Evolutionary conservation across 2,888 invertebrate genomes (phyloP), one percentile per base, ranked within the genome.

Genomic region (Odontocolon sp.): DNA sequence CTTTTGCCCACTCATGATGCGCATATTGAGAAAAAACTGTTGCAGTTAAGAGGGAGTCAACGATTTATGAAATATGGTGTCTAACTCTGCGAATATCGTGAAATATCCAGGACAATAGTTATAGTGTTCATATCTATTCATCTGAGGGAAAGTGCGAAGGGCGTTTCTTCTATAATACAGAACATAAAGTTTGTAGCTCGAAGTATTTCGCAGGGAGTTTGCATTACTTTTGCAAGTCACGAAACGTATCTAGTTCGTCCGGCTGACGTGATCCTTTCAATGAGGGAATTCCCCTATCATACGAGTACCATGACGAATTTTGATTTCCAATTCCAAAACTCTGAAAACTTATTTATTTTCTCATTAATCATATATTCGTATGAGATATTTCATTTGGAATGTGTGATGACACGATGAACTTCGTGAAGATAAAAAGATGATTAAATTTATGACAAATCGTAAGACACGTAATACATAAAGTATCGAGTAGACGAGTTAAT

Each of bases 211-310:
- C 40, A 21, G 23, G 36, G 57, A 68, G 68, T 64, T 77, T 38
- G 52, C 64, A 73, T 77, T 69, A 68, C 63, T 59, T 56, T 64
- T 68, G 59, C 77, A 59, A 73, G 72, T 77, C 77, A 77, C 77
- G 69, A 61, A 77, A 73, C 64, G 77, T 28, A 67, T 67, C 67
- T 33, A 47, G 56, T 23, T 28, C 28, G 18, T 61, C 18, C 26
- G 23, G 52, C 26, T 57, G 56, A 14, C 63, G 21, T 3, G 63
- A 57, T 26, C 45, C 5, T 28, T 36, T 18, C 57, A 57, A 63
- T 26, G 50, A 56, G 50, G 33, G 9, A 59, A 63, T 63, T 61
- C 69, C 59, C 54, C 31, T 9, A 6, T 21, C n/a, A 16, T 54
- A 61, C 31, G 54, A n/a, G 26, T 42, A 36, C 50, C 72, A 45